Base-by-base conservation (phyloP, 2,113 vertebrate genomes). In the Riparia riparia region DNA sequence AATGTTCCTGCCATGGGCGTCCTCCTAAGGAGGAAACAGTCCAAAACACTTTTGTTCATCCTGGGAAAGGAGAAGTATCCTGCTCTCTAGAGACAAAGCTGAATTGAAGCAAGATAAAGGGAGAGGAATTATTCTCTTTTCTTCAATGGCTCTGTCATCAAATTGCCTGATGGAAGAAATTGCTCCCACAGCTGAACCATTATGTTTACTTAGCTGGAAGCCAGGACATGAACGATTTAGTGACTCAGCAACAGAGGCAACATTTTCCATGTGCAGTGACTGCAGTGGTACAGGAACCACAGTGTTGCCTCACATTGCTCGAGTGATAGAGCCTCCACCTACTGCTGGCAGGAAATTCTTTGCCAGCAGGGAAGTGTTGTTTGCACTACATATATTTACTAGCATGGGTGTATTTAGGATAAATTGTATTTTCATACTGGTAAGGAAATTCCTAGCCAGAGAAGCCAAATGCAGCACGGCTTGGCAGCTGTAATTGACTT, bases 391-490 rank as follows among this genome's bases (percentile, higher is more conserved):
- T 3, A 2, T 34, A 20, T 42, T 66, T 78, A 63, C 26, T 20
- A 49, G 37, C 17, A 53, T 5, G 3, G 28, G 12, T 39, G 19
- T 45, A 18, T 26, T n/a, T 42, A 37, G 32, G 37, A 82, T 9
- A 61, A 58, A 70, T 8, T 28, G 4, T 22, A 47, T 42, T 89
- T 73, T 57, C n/a, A 7, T 24, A 14, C 5, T 17, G 26, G 10
- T 41, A 39, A 83, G 79, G 64, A 66, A 29, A 69, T 61, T 65
- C 29, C 26, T 51, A 39, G 7, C 32, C 70, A 19, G 19, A 53
- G 42, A 0, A 79, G 37, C 39, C 0, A 0, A 87, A 68, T 6
- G 17, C 39, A 44, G 57, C 6, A 1, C 12, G 29, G 17, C 4
- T 3, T 1, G 5, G 9, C 28, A 20, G 26, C 44, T 64, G 18